Conservation (phyloP, 2,113 vertebrate genomes). For the Leptosomus discolor region DNA sequence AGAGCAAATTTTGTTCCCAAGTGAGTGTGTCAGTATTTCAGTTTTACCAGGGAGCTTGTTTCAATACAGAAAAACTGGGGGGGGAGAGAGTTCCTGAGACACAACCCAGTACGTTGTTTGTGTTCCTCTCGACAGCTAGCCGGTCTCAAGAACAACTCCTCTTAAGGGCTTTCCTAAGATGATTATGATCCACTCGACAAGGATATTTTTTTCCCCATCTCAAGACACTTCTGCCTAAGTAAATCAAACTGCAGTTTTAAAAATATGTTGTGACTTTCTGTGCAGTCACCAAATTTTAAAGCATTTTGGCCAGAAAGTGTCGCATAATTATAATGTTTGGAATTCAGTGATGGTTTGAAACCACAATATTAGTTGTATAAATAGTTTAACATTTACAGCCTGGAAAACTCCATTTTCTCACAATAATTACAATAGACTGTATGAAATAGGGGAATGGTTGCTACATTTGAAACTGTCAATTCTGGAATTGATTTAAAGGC, state of each 20-base stretch:
- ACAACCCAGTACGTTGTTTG: not conserved
- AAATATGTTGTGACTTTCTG: not conserved
- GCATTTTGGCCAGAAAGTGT: not conserved
- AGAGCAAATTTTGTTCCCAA: not conserved
- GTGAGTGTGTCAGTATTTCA: not conserved
- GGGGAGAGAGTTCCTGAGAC: not conserved
- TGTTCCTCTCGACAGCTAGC: not conserved
- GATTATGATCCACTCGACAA: accelerated
- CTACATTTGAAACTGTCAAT: not conserved
- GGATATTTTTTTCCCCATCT: not conserved
- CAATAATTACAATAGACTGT: not conserved
- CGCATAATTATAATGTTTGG: not conserved
- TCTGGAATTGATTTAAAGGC: not conserved
- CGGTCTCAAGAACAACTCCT: not conserved
- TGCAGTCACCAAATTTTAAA: not conserved
- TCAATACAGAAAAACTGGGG: not conserved
- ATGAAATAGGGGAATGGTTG: not conserved
- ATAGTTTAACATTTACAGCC: not conserved
- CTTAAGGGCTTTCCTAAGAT: not conserved
- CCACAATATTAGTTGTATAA: not conserved
- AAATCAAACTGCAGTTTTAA: not conserved
- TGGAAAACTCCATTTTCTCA: not conserved
- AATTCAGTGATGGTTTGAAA: not conserved
- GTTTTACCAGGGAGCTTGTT: not conserved
- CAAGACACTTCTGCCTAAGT: not conserved